Evolutionary conservation across 2,888 invertebrate genomes (phyloP).

Genomic region (Smittia sp.): DNA sequence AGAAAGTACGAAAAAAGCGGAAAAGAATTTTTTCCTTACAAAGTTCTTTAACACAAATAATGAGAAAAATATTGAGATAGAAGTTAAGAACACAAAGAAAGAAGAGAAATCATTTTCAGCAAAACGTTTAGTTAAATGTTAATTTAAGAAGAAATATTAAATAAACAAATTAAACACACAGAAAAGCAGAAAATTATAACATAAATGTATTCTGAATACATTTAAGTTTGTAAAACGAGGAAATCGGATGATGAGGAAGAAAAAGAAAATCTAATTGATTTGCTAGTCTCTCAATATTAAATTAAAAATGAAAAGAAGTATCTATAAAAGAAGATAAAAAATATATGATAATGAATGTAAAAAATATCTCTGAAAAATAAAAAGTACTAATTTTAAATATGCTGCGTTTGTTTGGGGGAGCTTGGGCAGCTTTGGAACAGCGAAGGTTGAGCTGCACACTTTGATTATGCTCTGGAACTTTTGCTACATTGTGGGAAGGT

Average conservation of each 20-base stretch:
- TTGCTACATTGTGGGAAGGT: too few species aligned
- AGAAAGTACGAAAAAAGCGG: neutral
- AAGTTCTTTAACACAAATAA: slow-evolving; percentile 9
- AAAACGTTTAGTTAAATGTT: slow-evolving; percentile 20
- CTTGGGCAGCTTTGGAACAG: too few species aligned
- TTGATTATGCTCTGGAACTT: too few species aligned
- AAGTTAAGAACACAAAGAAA: neutral
- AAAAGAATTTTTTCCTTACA: neutral
- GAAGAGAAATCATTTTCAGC: slow-evolving; percentile 6
- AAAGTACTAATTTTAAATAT: slow-evolving; percentile 5
- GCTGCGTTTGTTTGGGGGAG: too few species aligned
- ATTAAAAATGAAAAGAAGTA: slow-evolving; percentile 9
- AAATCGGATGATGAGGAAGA: neutral
- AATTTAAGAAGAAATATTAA: slow-evolving; percentile 4
- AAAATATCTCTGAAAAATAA: slow-evolving; percentile 11
- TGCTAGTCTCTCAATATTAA: slow-evolving; percentile 25
- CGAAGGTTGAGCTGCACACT: too few species aligned
- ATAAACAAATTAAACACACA: neutral
- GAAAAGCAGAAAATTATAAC: neutral
- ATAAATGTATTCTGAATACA: slow-evolving; percentile 3
- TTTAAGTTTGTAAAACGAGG: slow-evolving; percentile 20
- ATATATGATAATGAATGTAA: slow-evolving; percentile 7
- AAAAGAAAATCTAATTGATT: neutral
- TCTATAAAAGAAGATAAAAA: neutral
- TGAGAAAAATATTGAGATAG: neutral